Conservation (phyloP, 2,888 invertebrate species). For the Clanis bilineata region DNA sequence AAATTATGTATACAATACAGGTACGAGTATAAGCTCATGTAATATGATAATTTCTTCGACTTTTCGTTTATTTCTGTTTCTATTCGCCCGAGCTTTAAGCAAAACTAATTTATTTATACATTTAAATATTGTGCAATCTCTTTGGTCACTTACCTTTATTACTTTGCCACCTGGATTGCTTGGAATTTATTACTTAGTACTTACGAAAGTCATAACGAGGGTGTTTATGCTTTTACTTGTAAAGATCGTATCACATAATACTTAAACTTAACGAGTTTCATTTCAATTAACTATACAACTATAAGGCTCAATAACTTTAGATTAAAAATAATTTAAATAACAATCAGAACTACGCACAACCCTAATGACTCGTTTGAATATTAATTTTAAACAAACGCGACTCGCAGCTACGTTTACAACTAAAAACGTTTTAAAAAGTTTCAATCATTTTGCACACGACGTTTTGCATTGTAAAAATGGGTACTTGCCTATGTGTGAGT, state of each 20-base stretch:
- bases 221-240: not conserved
- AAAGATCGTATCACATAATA: not conserved
- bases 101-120: not conserved
- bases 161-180: not conserved
- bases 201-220: not conserved
- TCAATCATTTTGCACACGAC: conserved; percentile 31
- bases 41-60: no score
- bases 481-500: no score
- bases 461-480: conserved; percentile 53
- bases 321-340: not conserved
- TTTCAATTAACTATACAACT: not conserved
- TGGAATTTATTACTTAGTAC: not conserved
- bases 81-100: not conserved
- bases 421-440: conserved; percentile 24
- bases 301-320: not conserved
- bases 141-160: not conserved
- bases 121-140: not conserved
- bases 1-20: no score
- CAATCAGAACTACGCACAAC: not conserved
- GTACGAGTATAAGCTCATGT: no score
- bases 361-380: not conserved
- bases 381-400: not conserved
- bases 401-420: not conserved
- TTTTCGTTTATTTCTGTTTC: not conserved
- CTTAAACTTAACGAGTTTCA: not conserved